phyloP scores from a whole-genome alignment of 2,113 vertebrate genomes.

The Amia ocellicauda region DNA sequence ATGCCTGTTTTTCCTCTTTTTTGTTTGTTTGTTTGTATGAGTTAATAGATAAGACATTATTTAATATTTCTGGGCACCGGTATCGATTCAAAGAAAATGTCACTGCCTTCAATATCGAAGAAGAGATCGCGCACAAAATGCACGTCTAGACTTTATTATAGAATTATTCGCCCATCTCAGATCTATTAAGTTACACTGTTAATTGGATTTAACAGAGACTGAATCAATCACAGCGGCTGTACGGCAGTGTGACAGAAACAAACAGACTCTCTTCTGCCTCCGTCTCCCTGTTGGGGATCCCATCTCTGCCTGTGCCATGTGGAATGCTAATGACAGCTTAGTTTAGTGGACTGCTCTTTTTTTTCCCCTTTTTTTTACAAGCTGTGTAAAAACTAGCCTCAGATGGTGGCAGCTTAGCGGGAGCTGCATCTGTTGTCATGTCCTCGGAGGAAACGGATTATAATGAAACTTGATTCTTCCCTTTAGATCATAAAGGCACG shows the following conservation, averaged over 20 bases:
- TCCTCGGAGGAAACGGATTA: neutral
- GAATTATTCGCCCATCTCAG: too few relatives aligned
- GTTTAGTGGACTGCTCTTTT: neutral
- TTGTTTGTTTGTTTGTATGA: too few relatives aligned
- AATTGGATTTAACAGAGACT: neutral
- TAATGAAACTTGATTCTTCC: neutral
- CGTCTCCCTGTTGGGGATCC: neutral
- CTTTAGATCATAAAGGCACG: neutral
- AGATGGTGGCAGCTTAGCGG: neutral
- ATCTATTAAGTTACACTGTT: neutral
- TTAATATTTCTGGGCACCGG: too few relatives aligned
- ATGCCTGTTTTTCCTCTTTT: too few relatives aligned
- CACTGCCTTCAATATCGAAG: too few relatives aligned
- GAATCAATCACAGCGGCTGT: constrained; percentile 9
- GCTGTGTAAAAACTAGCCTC: neutral
- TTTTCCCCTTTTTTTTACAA: too few relatives aligned
- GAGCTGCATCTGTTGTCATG: neutral
- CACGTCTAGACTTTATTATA: too few relatives aligned
- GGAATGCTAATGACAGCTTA: constrained; percentile 13
- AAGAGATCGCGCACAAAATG: too few relatives aligned
- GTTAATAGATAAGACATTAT: too few relatives aligned
- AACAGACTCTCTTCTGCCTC: neutral
- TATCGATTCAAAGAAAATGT: too few relatives aligned
- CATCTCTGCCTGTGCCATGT: neutral
- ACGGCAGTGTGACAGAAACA: neutral